Conservation (phyloP, 2,113 vertebrate species). For the Salvator merianae region DNA sequence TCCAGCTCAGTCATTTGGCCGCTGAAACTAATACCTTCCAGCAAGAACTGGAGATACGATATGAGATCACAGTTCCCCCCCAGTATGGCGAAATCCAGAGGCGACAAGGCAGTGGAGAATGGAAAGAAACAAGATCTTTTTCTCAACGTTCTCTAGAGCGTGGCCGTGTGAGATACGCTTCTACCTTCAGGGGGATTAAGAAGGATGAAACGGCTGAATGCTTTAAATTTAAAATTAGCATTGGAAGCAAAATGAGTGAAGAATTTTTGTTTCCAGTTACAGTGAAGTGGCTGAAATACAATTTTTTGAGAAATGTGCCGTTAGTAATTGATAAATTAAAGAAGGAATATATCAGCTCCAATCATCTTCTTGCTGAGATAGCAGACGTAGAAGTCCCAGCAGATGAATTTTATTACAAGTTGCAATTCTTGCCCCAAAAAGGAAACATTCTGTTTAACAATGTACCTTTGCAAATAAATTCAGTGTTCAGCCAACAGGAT, state of each 20-base stretch:
- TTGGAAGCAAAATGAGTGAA: constrained; percentile 75
- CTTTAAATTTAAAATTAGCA: constrained; percentile 85
- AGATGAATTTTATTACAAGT: constrained; percentile 79
- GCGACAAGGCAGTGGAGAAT: constrained; percentile 76
- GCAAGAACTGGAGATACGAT: constrained; percentile 78
- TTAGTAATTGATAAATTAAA: constrained; percentile 80
- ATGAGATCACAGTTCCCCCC: constrained; percentile 77
- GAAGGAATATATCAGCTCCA: constrained; percentile 75
- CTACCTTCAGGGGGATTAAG: constrained; percentile 81
- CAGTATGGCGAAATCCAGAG: constrained; percentile 84
- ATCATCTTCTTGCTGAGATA: constrained; percentile 76
- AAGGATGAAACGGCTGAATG: constrained; percentile 74
- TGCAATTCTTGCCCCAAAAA: constrained; percentile 81
- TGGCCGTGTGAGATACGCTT: constrained; percentile 77
- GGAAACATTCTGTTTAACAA: constrained; percentile 81
- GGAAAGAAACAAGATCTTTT: constrained; percentile 81
- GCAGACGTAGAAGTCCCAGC: constrained; percentile 73
- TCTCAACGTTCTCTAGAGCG: constrained; percentile 82
- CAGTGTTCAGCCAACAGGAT: constrained; percentile 85
- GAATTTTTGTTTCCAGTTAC: constrained; percentile 79
- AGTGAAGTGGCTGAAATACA: constrained; percentile 83
- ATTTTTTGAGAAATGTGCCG: constrained; percentile 75
- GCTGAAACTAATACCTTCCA: constrained; percentile 80
- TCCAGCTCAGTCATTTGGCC: constrained; percentile 78
- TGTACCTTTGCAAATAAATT: constrained; percentile 75